Conservation (phyloP, 1,140 invertebrate species). For the Pissodes strobi region DNA sequence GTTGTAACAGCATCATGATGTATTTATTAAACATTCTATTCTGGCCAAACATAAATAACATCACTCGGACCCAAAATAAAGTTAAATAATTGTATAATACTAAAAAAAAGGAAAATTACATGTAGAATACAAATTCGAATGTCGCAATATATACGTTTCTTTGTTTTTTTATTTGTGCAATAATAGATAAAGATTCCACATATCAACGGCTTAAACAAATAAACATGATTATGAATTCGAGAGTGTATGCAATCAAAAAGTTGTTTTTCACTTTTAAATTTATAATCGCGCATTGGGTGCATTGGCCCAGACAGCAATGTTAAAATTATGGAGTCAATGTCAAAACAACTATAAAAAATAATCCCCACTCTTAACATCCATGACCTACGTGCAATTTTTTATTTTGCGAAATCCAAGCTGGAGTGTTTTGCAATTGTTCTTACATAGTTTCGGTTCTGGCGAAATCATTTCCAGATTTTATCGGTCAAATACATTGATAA, state of each 20-base stretch:
- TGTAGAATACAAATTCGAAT: too few relatives aligned
- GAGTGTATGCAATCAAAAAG: conserved; percentile 23
- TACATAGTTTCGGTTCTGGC: background rate
- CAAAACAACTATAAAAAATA: conserved; percentile 32
- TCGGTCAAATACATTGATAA: background rate
- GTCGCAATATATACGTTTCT: too few relatives aligned
- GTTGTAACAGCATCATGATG: too few relatives aligned
- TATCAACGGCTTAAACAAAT: conserved; percentile 16
- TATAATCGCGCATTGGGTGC: conserved; percentile 26
- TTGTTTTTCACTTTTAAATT: conserved; percentile 33
- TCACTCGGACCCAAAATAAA: too few relatives aligned
- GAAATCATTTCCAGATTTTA: conserved; percentile 1
- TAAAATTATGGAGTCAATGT: conserved; percentile 28
- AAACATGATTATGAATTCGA: conserved; percentile 19
- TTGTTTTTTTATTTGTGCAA: too few relatives aligned
- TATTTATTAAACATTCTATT: too few relatives aligned
- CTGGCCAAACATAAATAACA: too few relatives aligned
- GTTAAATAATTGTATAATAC: too few relatives aligned
- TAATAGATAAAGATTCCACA: too few relatives aligned
- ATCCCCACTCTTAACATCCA: conserved; percentile 21
- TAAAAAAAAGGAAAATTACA: too few relatives aligned
- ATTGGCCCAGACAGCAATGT: conserved; percentile 29
- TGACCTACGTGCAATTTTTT: conserved; percentile 24
- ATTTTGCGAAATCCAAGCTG: conserved; percentile 11
- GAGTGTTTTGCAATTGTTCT: background rate